Evolutionary conservation across 1,140 invertebrate species (phyloP), one percentile per base, ranked within the genome.

Genomic region (Diprion similis): DNA sequence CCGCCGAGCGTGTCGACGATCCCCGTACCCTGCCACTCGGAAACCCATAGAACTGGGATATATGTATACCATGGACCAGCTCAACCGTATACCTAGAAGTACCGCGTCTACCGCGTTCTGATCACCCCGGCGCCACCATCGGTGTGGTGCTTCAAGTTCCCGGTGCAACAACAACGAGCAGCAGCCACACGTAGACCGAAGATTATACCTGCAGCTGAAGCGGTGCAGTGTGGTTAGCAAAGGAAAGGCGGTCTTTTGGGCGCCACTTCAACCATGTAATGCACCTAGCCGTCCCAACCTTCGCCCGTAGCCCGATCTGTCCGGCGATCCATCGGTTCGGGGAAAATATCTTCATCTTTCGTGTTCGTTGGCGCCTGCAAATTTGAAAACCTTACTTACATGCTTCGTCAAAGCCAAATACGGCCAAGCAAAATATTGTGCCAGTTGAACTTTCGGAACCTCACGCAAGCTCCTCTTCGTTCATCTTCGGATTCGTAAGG

Each of bases 181-280:
- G 51, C 65, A 15, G 17, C 37, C 67, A 18, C 65, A 46, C 64
- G 66, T 67, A 68, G 66, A 24, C 67, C 47, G 66, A 19, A 46
- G 59, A 48, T 68, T 66, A 71, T 45, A 71, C 13, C 17, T 48
- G 2, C 47, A 68, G 51, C 64, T 51, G 48, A 19, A 18, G 70
- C 19, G 59, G 37, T 10, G 66, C 51, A 59, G 19, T 48, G 18
- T 70, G 64, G 19, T 48, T 51, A 24, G 71, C 68, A 73, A 65
- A 70, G 71, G 69, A 10, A 70, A 46, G 18, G 69, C 37, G 18
- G 66, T 46, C 19, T 70, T 66, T 71, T 66, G 69, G 70, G 71
- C 72, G 70, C 74, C 70, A 72, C 74, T 73, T 78, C 72, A 51
- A 72, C 72, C 72, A 74, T 78, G 73, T 74, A 76, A 76, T 73